Base-by-base conservation (phyloP, 2,113 vertebrate genomes). In the Catharus fuscescens region DNA sequence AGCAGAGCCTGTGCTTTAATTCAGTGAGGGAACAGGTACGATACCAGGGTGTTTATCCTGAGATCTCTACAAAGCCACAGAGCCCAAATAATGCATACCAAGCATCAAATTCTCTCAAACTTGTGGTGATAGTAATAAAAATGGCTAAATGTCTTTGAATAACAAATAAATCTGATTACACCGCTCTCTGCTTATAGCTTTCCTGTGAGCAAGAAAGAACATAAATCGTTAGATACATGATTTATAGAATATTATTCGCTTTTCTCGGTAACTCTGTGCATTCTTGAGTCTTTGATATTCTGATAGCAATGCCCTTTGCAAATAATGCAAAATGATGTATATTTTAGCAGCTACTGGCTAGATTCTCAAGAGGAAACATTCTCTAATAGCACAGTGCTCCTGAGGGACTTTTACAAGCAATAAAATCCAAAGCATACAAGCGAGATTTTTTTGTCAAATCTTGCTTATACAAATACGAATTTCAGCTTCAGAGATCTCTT, bases 91-190 rank as follows among this genome's bases (percentile, higher is more conserved):
- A 93, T 53, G 71, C 44, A 54, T 86, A 81, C 31, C 82, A 74
- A 93, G 42, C 77, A 91, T 81, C 60, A 70, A 80, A 85, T 59
- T 50, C 73, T 89, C 69, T 83, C 42, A 90, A 60, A 95, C 50
- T 92, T 90, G 34, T 85, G 59, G 87, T 74, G 88, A 78, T 78
- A 86, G 87, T 71, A 91, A 90, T 93, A 96, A 93, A 83, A 92
- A 81, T 65, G 87, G 81, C 90, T 96, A 93, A 96, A 94, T 94
- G 81, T 54, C 79, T 95, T 88, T 88, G 90, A 95, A 93, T 93
- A 92, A 87, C 85, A 96, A 96, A 96, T 92, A 91, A 94, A 92
- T 95, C 88, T 93, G 96, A 97, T 96, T 93, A 96, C 96, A 91
- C 29, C 31, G 71, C 76, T 84, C 74, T 85, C 36, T 91, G 93